Evolutionary conservation across 2,797 vertebrate species (phyloP), one percentile per base, ranked within the genome.

Genomic region (Tragelaphus eurycerus): DNA sequence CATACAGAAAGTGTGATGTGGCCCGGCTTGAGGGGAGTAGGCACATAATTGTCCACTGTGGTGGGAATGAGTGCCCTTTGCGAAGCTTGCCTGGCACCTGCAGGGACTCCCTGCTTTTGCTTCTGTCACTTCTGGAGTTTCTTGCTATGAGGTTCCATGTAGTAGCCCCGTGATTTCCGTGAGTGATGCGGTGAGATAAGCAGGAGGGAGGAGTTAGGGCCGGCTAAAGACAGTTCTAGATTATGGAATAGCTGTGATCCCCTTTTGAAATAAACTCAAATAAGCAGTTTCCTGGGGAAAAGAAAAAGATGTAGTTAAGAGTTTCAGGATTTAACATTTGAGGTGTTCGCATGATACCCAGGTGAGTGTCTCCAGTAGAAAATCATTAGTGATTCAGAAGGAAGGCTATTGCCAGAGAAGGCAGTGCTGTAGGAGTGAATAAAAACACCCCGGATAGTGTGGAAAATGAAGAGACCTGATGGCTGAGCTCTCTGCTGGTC

Each of bases 331-430:
- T 94, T 82, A 94, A 85, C 78, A 60, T 55, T 34, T 85, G 38
- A 90, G 27, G 64, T 93, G 31, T n/a, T 55, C 43, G 34, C 11
- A 14, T 89, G n/a, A 60, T 90, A 48, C 2, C 12, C 9, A 71
- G 60, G 25, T 89, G 57, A 43, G 14, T 57, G 15, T 94, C 31
- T 85, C n/a, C 43, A 48, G 7, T 46, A 59, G 78, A 88, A 94
- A 71, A 52, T 34, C 9, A 38, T 86, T 71, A 79, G 81, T 59
- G 87, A 82, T 90, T 95, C 62, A 88, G 86, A 93, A 91, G 50
- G 48, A 13, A 52, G 11, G 78, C 54, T 82, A 48, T 25, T 90
- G 14, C 17, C 84, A 13, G 89, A 59, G 67, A 89, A 67, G 29
- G 15, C 14, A 84, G 1, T 1, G 12, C 38, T 27, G 11, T 46